Conservation (phyloP, 2,888 invertebrate species). For the Perdita meconis region DNA sequence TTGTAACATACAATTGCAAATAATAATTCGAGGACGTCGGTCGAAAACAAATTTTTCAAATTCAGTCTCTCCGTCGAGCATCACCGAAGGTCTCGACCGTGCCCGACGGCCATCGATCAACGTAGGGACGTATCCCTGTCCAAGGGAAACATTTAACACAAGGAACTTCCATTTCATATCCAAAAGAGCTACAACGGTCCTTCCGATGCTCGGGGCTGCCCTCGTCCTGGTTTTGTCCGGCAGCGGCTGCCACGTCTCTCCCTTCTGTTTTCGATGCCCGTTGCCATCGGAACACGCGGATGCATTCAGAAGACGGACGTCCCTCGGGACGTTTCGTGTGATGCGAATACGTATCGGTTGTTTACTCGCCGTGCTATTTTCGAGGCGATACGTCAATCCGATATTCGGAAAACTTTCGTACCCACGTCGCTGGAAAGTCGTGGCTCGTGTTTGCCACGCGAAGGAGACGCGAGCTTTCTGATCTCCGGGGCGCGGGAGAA, state of each 20-base stretch:
- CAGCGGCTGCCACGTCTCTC: background rate
- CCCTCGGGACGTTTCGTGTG: slow-evolving; percentile 65
- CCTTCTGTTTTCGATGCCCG: slow-evolving; percentile 53
- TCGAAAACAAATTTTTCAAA: background rate
- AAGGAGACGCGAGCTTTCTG: slow-evolving; percentile 55
- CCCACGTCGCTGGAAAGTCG: slow-evolving; percentile 61
- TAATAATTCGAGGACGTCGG: too few species aligned
- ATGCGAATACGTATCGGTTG: slow-evolving; percentile 79
- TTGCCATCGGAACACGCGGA: slow-evolving; percentile 63
- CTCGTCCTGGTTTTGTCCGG: slow-evolving; percentile 18
- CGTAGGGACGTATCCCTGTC: slow-evolving; percentile 16
- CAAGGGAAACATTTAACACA: slow-evolving; percentile 29
- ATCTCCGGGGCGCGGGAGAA: slow-evolving; percentile 30
- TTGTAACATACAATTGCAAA: too few species aligned
- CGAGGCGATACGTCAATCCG: slow-evolving; percentile 82
- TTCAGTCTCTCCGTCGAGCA: background rate
- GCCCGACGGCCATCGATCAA: slow-evolving; percentile 42
- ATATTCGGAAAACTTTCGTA: slow-evolving; percentile 75
- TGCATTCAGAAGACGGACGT: slow-evolving; percentile 68
- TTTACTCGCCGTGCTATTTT: slow-evolving; percentile 81
- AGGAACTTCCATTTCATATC: slow-evolving; percentile 33
- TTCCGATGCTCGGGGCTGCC: slow-evolving; percentile 27
- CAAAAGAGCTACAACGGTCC: slow-evolving; percentile 32
- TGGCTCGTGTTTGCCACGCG: slow-evolving; percentile 58
- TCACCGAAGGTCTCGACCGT: background rate